A percentile compares a stretch with the other conserved stretches of the same genome.
Conservation (phyloP, 2,888 invertebrate genomes). For the Ectemnius cavifrons region DNA sequence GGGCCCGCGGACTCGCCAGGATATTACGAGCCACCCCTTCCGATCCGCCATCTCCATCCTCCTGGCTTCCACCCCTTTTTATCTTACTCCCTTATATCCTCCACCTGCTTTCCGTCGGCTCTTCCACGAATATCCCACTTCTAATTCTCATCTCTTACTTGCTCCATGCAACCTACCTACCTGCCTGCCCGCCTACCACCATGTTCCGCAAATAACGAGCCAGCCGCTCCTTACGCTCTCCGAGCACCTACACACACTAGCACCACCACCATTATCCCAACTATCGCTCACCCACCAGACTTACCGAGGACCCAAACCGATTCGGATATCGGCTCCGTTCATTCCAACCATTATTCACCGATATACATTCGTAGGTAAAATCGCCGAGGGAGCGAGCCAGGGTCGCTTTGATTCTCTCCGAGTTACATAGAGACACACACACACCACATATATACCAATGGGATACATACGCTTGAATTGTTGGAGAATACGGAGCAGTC, state of each 20-base stretch:
- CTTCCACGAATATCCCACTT: conserved; percentile 33
- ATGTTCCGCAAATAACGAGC: conserved; percentile 47
- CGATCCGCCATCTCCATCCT: conserved; percentile 46
- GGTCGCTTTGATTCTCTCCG: neutral
- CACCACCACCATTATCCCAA: neutral
- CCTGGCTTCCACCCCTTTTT: conserved; percentile 31
- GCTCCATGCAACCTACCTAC: conserved; percentile 31
- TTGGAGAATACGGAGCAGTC: conserved; percentile 18
- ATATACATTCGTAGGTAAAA: conserved; percentile 5
- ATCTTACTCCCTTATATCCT: conserved; percentile 41
- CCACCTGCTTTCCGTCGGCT: conserved; percentile 32
- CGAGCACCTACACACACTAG: conserved; percentile 10
- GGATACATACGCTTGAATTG: conserved; percentile 13
- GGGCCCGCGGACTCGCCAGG: conserved; percentile 75
- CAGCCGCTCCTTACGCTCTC: conserved; percentile 11
- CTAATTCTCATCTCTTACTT: conserved; percentile 46
- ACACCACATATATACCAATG: neutral
- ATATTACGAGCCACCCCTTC: conserved; percentile 71
- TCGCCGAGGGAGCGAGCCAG: neutral
- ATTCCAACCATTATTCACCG: conserved; percentile 15
- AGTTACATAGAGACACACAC: neutral
- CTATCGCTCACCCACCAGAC: neutral
- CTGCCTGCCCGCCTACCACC: conserved; percentile 19
- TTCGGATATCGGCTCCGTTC: conserved; percentile 35
- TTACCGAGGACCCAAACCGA: conserved; percentile 22